These are phyloP conservation scores for Isichthys henryi DNA, from an alignment of 2,113 vertebrate genomes.

Conservation along the genomic window DNA sequence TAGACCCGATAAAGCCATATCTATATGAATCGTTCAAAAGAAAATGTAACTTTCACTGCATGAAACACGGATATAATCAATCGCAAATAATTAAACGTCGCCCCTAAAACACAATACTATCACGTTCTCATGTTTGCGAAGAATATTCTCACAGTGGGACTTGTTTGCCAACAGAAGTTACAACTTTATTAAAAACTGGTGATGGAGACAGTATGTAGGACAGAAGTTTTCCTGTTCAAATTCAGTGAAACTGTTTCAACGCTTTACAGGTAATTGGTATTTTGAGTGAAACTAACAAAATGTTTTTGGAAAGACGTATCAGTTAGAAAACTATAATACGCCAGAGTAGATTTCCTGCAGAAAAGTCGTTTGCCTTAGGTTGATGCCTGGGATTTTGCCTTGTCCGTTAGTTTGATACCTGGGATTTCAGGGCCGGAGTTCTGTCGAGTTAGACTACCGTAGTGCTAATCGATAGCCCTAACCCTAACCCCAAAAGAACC, in stretches of 20 bases:
- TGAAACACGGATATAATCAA: not conserved
- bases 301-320: not conserved
- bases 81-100: not conserved
- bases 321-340: not conserved
- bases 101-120: not conserved
- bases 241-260: not conserved
- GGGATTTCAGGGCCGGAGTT: not conserved
- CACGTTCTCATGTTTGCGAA: not conserved
- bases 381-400: not conserved
- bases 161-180: not conserved
- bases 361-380: not conserved
- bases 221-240: not conserved
- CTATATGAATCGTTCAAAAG: not conserved
- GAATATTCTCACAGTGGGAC: not conserved
- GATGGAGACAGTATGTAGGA: not conserved
- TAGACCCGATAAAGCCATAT: not conserved
- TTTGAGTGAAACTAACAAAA: not conserved
- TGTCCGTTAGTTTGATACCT: not conserved
- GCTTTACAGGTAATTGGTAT: not conserved
- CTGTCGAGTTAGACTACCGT: too few relatives aligned
- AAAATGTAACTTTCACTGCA: not conserved
- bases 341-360: not conserved
- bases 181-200: not conserved
- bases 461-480: too few relatives aligned
- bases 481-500: too few relatives aligned